Evolutionary conservation across 2,888 invertebrate species (phyloP).

Genomic region (Drosophila picticornis): DNA sequence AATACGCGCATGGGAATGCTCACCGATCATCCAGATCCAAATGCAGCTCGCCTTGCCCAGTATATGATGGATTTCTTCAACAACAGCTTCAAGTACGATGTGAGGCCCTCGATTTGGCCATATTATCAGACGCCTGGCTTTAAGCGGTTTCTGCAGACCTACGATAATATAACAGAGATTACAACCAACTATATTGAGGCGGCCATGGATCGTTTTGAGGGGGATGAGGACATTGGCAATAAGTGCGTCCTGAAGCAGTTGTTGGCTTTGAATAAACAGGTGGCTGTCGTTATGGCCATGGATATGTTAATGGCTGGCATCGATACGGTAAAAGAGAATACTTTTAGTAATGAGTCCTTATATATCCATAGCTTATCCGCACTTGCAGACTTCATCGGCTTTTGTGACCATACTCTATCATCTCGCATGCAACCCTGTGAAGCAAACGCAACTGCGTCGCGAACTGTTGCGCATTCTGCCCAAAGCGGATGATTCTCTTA

Average conservation of each 20-base stretch:
- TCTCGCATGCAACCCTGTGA: constrained; percentile 88
- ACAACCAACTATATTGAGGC: constrained; percentile 83
- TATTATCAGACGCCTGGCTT: constrained; percentile 78
- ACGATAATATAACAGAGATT: constrained; percentile 78
- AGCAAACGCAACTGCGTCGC: constrained; percentile 88
- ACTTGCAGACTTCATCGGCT: constrained; percentile 82
- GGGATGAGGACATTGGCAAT: constrained; percentile 10
- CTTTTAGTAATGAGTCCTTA: background rate
- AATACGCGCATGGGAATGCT: constrained; percentile 81
- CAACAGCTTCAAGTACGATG: constrained; percentile 76
- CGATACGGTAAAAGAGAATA: constrained; percentile 88
- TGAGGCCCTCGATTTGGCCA: constrained; percentile 82
- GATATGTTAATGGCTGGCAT: constrained; percentile 91
- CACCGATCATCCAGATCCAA: constrained; percentile 60
- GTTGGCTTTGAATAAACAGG: constrained; percentile 87
- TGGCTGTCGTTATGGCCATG: constrained; percentile 89
- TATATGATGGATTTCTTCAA: constrained; percentile 77
- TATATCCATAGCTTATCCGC: background rate
- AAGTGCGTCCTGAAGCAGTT: constrained; percentile 88
- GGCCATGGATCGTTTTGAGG: constrained; percentile 77
- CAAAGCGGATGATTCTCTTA: constrained; percentile 83
- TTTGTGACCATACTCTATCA: constrained; percentile 75
- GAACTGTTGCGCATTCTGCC: constrained; percentile 86
- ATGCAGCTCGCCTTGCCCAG: constrained; percentile 64
- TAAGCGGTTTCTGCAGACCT: constrained; percentile 73